Base-by-base conservation (phyloP, 1,140 invertebrate species). In the Grapholita molesta region DNA sequence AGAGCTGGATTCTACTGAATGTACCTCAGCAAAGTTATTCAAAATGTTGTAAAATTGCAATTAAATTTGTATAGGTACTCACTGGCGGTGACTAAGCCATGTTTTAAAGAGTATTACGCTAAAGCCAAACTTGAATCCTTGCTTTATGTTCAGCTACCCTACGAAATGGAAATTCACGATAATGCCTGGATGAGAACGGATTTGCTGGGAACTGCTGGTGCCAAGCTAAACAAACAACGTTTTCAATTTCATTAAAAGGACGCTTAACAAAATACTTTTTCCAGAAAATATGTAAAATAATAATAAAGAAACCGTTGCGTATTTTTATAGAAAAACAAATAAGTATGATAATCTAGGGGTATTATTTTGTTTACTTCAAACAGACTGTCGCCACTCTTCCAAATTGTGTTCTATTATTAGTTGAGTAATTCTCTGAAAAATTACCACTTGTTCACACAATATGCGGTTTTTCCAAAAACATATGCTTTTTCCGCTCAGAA, bases 161-260 rank as follows among this genome's bases (percentile, higher is more conserved):
- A 70, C 71, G 71, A 74, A 74, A 74, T 70, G 69, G 69, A 70
- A 74, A 71, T 71, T 42, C 65, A 28, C 67, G 67, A 71, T 71
- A 75, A 74, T 67, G 67, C 67, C 66, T 64, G 38, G 71, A 38
- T 70, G 52, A 76, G 57, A 64, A 33, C 52, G 61, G 67, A 68
- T 70, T 73, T 68, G 66, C 24, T 61, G 15, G 42, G 21, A 52
- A 24, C 52, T 65, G 30, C 30, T 33, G 33, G 68, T 21, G 70
- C 67, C 71, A 68, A 71, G 53, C 67, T 71, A 68, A 70, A 74
- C 61, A 65, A 24, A 69, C 15, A 52, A 38, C 23, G 18, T 70
- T 69, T 74, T 70, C 64, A 67, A 74, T 74, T 74, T 71, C 53
- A 38, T 55, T 71, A 67, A 21, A 57, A 57, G 18, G 5, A 6